These are phyloP conservation scores for Abrostola tripartita DNA, from an alignment of 2,888 invertebrate species.

Conservation along the genomic window DNA sequence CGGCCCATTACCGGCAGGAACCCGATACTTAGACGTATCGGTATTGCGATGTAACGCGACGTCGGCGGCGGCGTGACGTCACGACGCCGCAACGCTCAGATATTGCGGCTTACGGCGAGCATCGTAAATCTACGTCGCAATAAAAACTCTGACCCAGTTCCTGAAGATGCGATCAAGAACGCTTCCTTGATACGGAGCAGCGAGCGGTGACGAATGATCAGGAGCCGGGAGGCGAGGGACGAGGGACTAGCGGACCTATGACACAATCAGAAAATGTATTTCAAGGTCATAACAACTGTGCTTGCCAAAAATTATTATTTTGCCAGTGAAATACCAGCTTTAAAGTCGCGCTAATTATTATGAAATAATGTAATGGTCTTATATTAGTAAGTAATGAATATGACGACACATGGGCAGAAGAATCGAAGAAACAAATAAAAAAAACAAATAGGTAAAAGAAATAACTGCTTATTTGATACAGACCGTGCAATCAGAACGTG, in stretches of 20 bases:
- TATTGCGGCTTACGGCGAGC: slow-evolving; percentile 24
- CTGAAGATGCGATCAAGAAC: background rate
- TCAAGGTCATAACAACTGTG: too few species aligned
- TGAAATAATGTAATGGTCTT: too few species aligned
- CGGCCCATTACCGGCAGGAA: background rate
- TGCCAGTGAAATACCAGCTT: too few species aligned
- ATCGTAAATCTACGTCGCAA: slow-evolving; percentile 38
- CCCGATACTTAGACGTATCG: too few species aligned
- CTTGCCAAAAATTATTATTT: too few species aligned
- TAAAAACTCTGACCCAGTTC: slow-evolving; percentile 39
- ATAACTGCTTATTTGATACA: too few species aligned
- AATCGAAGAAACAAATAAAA: too few species aligned
- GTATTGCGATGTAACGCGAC: background rate
- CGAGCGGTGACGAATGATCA: slow-evolving; percentile 1
- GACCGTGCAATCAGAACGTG: too few species aligned
- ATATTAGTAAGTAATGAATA: too few species aligned
- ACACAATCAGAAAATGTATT: background rate
- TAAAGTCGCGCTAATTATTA: too few species aligned
- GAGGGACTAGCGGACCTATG: background rate
- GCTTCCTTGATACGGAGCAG: background rate
- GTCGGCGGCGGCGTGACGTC: slow-evolving; percentile 7
- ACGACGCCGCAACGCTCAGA: slow-evolving; percentile 16
- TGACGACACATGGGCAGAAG: too few species aligned
- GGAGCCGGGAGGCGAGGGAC: background rate
- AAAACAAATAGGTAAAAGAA: too few species aligned